Conservation (phyloP, 1,140 invertebrate species). For the Charaxes varanes region DNA sequence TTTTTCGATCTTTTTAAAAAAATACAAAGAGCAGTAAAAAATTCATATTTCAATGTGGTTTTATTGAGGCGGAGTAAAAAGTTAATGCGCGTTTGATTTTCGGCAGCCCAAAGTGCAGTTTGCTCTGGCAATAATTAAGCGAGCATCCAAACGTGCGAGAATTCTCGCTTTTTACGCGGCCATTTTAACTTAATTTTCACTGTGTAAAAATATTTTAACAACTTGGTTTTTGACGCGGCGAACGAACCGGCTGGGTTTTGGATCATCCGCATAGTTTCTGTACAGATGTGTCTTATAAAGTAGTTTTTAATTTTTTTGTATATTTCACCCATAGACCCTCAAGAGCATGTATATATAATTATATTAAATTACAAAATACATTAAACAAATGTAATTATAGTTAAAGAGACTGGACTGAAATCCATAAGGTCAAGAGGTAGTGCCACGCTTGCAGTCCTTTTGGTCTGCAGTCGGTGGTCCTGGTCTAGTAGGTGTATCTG, state of each 20-base stretch:
- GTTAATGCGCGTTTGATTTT: slow-evolving; percentile 9
- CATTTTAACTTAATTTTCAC: slow-evolving; percentile 19
- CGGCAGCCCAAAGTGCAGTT: slow-evolving; percentile 8
- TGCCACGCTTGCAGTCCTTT: no score
- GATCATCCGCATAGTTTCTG: slow-evolving; percentile 1
- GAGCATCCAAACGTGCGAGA: slow-evolving; percentile 3
- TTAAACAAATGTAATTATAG: no score
- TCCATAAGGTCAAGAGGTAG: no score
- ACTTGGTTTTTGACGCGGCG: slow-evolving; percentile 26
- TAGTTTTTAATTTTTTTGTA: neutral
- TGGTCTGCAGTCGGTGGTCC: no score
- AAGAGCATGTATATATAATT: neutral
- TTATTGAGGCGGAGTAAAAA: no score
- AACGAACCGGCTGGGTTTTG: slow-evolving; percentile 29
- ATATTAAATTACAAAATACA: no score
- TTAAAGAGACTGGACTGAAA: no score
- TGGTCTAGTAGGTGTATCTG: no score
- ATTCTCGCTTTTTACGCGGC: slow-evolving; percentile 8
- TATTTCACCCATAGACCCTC: neutral
- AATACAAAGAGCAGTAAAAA: no score
- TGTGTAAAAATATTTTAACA: slow-evolving; percentile 17
- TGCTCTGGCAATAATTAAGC: slow-evolving; percentile 8
- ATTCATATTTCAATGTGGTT: no score
- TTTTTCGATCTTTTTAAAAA: no score
- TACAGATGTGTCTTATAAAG: slow-evolving; percentile 6